phyloP scores from a whole-genome alignment of 2,888 invertebrate species.

The Enchytraeus crypticus region DNA sequence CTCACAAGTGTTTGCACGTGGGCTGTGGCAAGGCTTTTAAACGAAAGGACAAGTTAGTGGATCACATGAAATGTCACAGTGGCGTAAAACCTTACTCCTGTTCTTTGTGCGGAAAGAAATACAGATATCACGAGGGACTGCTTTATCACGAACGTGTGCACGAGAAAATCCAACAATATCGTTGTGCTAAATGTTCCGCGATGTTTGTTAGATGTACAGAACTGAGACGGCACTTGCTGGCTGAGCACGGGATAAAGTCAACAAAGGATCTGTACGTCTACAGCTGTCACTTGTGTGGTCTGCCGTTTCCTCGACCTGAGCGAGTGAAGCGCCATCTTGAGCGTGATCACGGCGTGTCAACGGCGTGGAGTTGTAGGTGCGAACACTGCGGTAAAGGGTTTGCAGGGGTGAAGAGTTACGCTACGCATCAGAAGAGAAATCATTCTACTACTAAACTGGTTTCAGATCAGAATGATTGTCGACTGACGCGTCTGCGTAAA shows the following conservation, averaged over 20 bases:
- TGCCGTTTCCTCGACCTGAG: conserved; percentile 18
- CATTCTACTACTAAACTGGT: conserved; percentile 4
- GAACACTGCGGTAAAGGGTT: conserved; percentile 20
- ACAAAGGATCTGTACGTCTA: conserved; percentile 18
- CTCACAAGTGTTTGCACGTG: conserved; percentile 13
- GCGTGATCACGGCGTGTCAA: conserved; percentile 9
- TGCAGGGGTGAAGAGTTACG: conserved; percentile 20
- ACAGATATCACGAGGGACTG: conserved; percentile 22
- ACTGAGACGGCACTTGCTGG: conserved; percentile 14
- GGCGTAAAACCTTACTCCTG: conserved; percentile 20
- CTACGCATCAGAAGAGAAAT: conserved; percentile 12
- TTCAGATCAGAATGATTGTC: background rate
- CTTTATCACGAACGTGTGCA: conserved; percentile 23
- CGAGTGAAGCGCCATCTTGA: conserved; percentile 22
- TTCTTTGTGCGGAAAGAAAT: conserved; percentile 12
- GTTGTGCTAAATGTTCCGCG: conserved; percentile 15
- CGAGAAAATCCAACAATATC: conserved; percentile 8
- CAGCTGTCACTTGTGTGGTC: conserved; percentile 14
- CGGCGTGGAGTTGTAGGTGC: conserved; percentile 17
- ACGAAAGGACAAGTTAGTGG: conserved; percentile 22
- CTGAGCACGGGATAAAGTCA: conserved; percentile 8
- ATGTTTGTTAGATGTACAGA: conserved; percentile 13
- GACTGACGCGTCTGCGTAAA: background rate
- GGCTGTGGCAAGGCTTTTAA: conserved; percentile 25
- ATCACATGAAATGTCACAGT: conserved; percentile 19